A percentile compares a stretch with the other conserved stretches of the same genome.
Evolutionary conservation across 1,140 invertebrate species (phyloP).

Genomic region (Cyphomyrmex costatus): DNA sequence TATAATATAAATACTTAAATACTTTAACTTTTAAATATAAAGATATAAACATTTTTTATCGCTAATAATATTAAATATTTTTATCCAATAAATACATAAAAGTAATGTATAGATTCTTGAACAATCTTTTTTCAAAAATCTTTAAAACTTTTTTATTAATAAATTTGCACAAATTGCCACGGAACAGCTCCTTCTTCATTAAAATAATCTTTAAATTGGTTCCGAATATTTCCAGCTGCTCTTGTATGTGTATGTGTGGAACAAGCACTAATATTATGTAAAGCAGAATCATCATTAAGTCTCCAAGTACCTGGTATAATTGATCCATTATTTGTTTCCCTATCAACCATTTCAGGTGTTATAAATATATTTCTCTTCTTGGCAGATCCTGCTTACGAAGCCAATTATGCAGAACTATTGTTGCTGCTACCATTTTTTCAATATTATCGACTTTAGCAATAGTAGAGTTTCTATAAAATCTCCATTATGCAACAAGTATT

Average conservation of each 20-base stretch:
- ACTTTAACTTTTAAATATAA: too few relatives aligned
- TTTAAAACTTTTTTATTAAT: background rate
- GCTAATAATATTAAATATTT: too few relatives aligned
- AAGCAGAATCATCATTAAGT: background rate
- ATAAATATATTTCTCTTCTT: background rate
- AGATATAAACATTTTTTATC: too few relatives aligned
- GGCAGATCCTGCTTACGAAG: background rate
- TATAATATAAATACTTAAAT: too few relatives aligned
- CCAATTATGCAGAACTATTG: background rate
- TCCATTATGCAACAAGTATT: background rate
- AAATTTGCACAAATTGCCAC: constrained; percentile 2
- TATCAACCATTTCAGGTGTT: background rate
- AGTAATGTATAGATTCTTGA: too few relatives aligned
- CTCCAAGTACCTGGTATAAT: background rate
- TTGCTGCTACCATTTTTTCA: background rate
- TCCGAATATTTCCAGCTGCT: background rate
- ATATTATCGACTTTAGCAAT: background rate
- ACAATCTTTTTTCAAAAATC: too few relatives aligned
- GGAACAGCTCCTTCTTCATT: background rate
- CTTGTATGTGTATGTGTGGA: background rate
- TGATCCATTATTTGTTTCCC: background rate
- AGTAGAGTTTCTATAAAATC: background rate
- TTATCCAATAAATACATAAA: too few relatives aligned
- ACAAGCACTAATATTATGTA: background rate
- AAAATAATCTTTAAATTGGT: background rate